phyloP scores from a whole-genome alignment of 2,888 invertebrate species.

The Pelosia muscerda region DNA sequence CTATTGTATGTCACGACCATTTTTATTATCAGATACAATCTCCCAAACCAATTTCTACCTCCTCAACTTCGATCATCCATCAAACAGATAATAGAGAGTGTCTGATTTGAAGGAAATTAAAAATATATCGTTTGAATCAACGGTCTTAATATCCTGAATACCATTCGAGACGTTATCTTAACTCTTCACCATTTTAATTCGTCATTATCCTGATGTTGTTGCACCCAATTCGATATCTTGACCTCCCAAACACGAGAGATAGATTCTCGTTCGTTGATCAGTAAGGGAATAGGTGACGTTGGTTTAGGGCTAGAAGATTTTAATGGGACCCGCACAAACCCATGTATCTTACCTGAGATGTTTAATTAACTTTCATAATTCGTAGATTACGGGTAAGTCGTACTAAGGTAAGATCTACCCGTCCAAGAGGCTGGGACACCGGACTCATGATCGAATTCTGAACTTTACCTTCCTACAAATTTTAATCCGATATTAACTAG shows the following conservation, averaged over 20 bases:
- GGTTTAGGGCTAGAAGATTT: too few species aligned
- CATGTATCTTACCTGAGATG: too few species aligned
- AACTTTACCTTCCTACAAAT: too few species aligned
- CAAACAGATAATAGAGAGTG: constrained; percentile 37
- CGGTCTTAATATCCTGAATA: constrained; percentile 7
- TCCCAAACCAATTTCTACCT: constrained; percentile 26
- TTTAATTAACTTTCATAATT: too few species aligned
- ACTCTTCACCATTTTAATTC: background rate
- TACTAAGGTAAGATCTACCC: too few species aligned
- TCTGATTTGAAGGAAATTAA: constrained; percentile 29
- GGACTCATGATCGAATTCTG: too few species aligned
- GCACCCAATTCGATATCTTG: background rate
- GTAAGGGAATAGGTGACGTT: background rate
- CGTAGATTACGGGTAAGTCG: too few species aligned
- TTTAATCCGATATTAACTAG: too few species aligned
- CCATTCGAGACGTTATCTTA: background rate
- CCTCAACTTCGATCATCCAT: constrained; percentile 46
- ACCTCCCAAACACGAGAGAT: background rate
- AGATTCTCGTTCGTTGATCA: background rate
- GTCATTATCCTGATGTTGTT: background rate
- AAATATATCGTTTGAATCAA: constrained; percentile 6
- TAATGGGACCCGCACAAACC: too few species aligned
- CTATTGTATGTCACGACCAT: background rate
- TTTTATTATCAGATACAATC: constrained; percentile 21
- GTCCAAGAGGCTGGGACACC: too few species aligned